Percentiles rank a stretch among this genome's conserved stretches.
Conservation (phyloP, 2,888 invertebrate genomes). For the Adineta ricciae region DNA sequence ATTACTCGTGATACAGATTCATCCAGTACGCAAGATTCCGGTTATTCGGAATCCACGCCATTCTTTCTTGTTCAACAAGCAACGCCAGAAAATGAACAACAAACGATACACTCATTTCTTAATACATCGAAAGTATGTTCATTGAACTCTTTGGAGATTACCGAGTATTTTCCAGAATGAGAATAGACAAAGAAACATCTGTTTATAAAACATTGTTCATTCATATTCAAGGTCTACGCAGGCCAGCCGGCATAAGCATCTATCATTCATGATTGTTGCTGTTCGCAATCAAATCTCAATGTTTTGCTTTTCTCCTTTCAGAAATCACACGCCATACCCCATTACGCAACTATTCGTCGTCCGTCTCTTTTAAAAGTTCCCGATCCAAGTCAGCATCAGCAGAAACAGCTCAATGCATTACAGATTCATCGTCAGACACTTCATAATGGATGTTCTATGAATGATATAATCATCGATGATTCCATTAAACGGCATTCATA, state of each 20-base stretch:
- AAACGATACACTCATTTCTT: background rate
- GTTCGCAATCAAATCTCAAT: no score
- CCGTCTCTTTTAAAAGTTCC: background rate
- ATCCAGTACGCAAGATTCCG: conserved; percentile 4
- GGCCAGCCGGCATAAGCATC: background rate
- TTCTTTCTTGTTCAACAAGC: conserved; percentile 7
- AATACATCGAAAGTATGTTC: background rate
- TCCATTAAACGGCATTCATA: background rate
- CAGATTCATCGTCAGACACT: background rate
- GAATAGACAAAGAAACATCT: no score
- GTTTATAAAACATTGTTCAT: no score
- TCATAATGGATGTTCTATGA: background rate
- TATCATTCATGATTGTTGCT: background rate
- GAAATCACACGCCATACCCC: background rate
- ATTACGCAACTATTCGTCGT: background rate
- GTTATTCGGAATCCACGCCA: background rate
- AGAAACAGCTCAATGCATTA: background rate
- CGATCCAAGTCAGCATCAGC: background rate
- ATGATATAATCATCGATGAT: background rate
- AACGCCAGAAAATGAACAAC: background rate
- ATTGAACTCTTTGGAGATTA: no score
- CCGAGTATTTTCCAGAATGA: no score
- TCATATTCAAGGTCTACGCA: background rate
- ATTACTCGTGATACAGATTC: background rate
- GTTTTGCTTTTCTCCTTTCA: no score